These are phyloP conservation scores for Mus spicilegus DNA, from an alignment of 2,113 vertebrate genomes.

Conservation along the genomic window DNA sequence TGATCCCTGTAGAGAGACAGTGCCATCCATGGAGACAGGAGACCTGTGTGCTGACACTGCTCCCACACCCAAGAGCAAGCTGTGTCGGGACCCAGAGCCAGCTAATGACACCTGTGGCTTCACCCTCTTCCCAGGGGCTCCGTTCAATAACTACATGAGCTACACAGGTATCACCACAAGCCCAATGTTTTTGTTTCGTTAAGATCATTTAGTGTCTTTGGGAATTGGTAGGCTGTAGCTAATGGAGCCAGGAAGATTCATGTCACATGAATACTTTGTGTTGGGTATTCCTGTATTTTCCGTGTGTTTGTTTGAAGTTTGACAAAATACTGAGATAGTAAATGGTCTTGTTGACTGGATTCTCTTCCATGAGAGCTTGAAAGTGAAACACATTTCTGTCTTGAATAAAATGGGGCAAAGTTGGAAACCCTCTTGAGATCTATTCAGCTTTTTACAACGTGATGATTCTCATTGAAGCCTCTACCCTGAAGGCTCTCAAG, in stretches of 20 bases:
- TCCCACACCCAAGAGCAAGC: conserved; percentile 95
- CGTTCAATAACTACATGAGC: conserved; percentile 98
- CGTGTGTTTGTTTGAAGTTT: not conserved
- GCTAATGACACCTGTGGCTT: conserved; percentile 94
- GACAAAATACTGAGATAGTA: not conserved
- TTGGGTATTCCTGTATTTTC: not conserved
- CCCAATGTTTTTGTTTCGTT: not conserved
- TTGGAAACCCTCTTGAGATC: not conserved
- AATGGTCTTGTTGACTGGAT: not conserved
- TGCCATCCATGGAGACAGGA: conserved; percentile 96
- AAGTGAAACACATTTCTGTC: not conserved
- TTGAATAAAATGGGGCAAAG: not conserved
- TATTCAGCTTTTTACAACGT: not conserved
- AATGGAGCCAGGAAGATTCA: not conserved
- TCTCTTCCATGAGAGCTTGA: not conserved
- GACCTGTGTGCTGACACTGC: conserved; percentile 97
- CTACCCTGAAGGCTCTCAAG: not conserved
- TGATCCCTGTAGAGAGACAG: conserved; percentile 95
- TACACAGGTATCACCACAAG: conserved; percentile 91
- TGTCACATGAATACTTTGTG: not conserved
- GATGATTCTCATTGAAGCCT: not conserved
- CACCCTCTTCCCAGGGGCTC: conserved; percentile 90
- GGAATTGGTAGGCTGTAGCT: not conserved
- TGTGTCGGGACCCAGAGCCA: conserved; percentile 93
- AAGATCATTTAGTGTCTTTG: fast-evolving